Percentiles rank a stretch among this genome's conserved stretches.
Conservation (phyloP, 2,888 invertebrate genomes). For the Dasypolia templi region DNA sequence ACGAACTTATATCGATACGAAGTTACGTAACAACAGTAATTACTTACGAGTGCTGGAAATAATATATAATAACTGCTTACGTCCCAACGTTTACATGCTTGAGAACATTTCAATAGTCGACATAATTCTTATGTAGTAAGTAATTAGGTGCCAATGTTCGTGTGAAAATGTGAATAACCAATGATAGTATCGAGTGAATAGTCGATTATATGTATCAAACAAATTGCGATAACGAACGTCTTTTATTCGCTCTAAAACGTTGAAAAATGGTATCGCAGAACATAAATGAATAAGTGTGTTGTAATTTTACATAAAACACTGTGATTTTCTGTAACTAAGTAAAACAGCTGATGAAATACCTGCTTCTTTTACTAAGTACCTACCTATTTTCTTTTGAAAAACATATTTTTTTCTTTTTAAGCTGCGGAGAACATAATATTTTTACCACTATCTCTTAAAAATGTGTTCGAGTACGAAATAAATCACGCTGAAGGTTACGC, state of each 20-base stretch:
- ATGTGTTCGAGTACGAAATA: conserved; percentile 42
- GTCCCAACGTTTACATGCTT: conserved; percentile 37
- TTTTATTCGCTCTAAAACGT: conserved; percentile 31
- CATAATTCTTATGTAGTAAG: conserved; percentile 34
- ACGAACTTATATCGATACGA: conserved; percentile 2
- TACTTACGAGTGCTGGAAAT: conserved; percentile 10
- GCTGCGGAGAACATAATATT: conserved; percentile 25
- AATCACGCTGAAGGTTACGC: conserved; percentile 50
- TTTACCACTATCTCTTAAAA: conserved; percentile 36
- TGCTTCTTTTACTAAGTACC: no score
- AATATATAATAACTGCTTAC: conserved; percentile 46
- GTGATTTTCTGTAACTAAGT: no score
- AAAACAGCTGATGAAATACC: no score
- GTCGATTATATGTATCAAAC: conserved; percentile 34
- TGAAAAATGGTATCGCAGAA: background rate
- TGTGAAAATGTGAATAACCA: conserved; percentile 51
- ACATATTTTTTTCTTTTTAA: background rate
- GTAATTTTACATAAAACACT: no score
- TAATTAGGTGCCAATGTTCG: conserved; percentile 49
- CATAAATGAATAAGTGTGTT: background rate
- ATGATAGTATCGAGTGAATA: conserved; percentile 27
- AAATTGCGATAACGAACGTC: conserved; percentile 35
- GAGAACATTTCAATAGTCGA: conserved; percentile 39
- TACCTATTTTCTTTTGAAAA: no score
- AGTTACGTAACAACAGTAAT: conserved; percentile 28